Percentiles rank a stretch among this genome's conserved stretches.
phyloP scores from a whole-genome alignment of 2,113 vertebrate species.

The Mohoua ochrocephala region DNA sequence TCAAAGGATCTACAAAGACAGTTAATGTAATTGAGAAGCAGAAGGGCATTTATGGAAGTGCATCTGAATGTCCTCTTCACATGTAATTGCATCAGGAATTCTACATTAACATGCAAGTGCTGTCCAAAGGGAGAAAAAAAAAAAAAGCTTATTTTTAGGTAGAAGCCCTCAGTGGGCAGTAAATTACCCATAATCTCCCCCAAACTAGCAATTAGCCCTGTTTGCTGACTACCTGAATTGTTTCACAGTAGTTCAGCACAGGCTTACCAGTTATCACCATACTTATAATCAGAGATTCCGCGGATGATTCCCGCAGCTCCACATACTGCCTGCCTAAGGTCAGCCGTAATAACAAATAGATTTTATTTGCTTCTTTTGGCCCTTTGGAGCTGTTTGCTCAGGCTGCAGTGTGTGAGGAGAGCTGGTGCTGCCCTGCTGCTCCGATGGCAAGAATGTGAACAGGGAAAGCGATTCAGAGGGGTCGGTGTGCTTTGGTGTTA shows the following conservation, averaged over 20 bases:
- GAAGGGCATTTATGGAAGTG: constrained; percentile 17
- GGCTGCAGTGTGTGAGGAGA: background rate
- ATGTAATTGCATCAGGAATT: constrained; percentile 15
- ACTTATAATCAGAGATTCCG: constrained; percentile 28
- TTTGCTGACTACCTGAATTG: constrained; percentile 64
- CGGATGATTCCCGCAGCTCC: background rate
- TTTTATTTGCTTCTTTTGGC: constrained; percentile 17
- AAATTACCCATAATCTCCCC: constrained; percentile 66
- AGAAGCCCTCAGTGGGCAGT: constrained; percentile 49
- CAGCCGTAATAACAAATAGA: constrained; percentile 26
- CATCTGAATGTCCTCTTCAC: constrained; percentile 11
- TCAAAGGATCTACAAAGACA: constrained; percentile 17
- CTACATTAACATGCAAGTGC: constrained; percentile 44
- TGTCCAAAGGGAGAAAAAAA: background rate
- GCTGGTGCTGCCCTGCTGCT: background rate
- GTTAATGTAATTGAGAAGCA: background rate
- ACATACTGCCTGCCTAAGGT: background rate
- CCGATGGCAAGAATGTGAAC: background rate
- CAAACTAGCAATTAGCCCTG: constrained; percentile 60
- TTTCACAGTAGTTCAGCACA: constrained; percentile 49
- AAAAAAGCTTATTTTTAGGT: constrained; percentile 53
- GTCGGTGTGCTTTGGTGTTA: constrained; percentile 7
- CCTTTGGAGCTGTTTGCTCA: background rate
- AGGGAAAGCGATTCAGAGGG: constrained; percentile 8
- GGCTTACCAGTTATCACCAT: constrained; percentile 45